These are phyloP conservation scores for Bubo scandiacus DNA, from an alignment of 2,113 vertebrate genomes.

Conservation along the genomic window DNA sequence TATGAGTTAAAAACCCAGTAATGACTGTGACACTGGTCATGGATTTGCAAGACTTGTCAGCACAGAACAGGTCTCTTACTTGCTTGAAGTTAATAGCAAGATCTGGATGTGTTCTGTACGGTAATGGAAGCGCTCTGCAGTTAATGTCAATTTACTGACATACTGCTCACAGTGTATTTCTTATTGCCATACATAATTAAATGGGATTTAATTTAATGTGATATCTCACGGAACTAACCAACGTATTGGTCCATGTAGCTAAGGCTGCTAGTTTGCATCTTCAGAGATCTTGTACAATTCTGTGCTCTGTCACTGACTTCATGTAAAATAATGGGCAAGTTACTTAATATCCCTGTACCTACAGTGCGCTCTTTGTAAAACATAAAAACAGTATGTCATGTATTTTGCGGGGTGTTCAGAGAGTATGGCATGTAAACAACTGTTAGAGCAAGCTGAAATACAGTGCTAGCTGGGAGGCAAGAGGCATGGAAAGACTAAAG, in stretches of 20 bases:
- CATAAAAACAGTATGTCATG: not conserved
- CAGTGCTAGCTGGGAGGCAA: not conserved
- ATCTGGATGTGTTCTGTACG: not conserved
- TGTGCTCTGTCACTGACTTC: not conserved
- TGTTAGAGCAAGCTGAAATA: not conserved
- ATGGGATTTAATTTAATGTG: not conserved
- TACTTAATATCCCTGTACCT: not conserved
- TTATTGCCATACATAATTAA: not conserved
- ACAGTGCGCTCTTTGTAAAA: not conserved
- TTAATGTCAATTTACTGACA: not conserved
- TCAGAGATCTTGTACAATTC: not conserved
- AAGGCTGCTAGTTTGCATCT: not conserved
- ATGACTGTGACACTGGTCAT: not conserved
- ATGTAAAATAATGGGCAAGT: not conserved
- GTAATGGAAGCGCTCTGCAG: not conserved
- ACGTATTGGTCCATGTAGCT: not conserved
- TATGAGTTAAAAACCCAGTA: not conserved
- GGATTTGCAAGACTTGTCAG: not conserved
- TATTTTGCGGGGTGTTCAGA: not conserved
- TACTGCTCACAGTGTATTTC: not conserved
- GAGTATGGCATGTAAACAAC: not conserved
- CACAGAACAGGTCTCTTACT: not conserved
- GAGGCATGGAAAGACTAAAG: not conserved
- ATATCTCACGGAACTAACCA: not conserved
- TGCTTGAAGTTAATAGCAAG: not conserved